phyloP scores from a whole-genome alignment of 1,140 invertebrate genomes.

The Zaprionus kolodkinae region DNA sequence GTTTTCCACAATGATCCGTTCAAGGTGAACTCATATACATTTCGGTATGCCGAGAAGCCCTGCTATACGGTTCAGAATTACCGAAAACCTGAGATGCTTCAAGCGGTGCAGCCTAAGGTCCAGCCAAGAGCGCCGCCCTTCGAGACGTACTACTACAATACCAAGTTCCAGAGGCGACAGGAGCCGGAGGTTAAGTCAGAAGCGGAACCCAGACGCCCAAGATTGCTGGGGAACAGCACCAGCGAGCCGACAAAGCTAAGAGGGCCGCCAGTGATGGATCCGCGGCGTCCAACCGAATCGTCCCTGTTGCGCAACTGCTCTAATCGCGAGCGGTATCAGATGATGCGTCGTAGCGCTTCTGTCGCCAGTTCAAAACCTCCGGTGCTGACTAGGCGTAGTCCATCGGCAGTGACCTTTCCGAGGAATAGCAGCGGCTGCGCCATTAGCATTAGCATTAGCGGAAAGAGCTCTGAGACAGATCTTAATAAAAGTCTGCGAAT shows the following conservation, averaged over 20 bases:
- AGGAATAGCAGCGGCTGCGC: conserved; percentile 57
- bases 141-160: conserved; percentile 71
- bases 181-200: background rate
- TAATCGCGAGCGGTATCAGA: conserved; percentile 36
- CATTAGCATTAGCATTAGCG: conserved; percentile 72
- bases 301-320: conserved; percentile 49
- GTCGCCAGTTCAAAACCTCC: conserved; percentile 7
- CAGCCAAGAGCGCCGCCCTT: conserved; percentile 27
- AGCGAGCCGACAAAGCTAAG: conserved; percentile 1
- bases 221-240: conserved; percentile 48
- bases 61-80: conserved; percentile 49
- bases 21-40: conserved; percentile 79
- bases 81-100: conserved; percentile 21
- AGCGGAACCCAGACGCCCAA: conserved; percentile 39
- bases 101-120: background rate
- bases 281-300: background rate
- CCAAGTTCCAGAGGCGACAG: conserved; percentile 42
- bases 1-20: conserved; percentile 73
- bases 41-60: conserved; percentile 75
- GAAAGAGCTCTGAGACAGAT: conserved; percentile 27
- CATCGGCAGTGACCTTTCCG: background rate
- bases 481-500: conserved; percentile 58
- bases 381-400: conserved; percentile 15
- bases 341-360: conserved; percentile 5
- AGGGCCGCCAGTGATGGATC: background rate